Conservation (phyloP, 2,888 invertebrate genomes). For the Spisula solida region DNA sequence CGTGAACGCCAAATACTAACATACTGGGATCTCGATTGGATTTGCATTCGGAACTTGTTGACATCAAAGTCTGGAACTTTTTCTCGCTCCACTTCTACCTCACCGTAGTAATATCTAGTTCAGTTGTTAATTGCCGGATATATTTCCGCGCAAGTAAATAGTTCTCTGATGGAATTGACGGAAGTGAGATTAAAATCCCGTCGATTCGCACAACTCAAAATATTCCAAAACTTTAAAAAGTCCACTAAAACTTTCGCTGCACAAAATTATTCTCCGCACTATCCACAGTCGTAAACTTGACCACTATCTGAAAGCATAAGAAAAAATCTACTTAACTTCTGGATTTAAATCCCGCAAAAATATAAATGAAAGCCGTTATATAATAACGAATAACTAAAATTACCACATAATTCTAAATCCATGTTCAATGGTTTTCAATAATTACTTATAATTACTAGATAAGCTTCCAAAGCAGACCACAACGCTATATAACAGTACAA, state of each 20-base stretch:
- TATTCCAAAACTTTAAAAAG: background rate
- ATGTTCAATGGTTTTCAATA: background rate
- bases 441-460: background rate
- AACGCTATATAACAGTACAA: background rate
- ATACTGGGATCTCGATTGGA: constrained; percentile 69
- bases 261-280: background rate
- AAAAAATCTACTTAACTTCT: background rate
- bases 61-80: constrained; percentile 38
- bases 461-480: background rate
- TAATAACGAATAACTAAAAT: background rate
- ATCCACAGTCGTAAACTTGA: constrained; percentile 33
- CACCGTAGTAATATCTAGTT: background rate
- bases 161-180: background rate
- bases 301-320: constrained; percentile 24
- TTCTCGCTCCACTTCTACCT: constrained; percentile 9
- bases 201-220: background rate
- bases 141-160: background rate
- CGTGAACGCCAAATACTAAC: constrained; percentile 84
- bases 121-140: background rate
- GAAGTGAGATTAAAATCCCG: background rate
- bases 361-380: background rate
- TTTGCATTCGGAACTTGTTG: constrained; percentile 56
- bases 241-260: background rate
- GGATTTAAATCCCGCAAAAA: background rate
- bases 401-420: background rate